Evolutionary conservation across 2,888 invertebrate genomes (phyloP).

Genomic region (Cephus nigrinus): DNA sequence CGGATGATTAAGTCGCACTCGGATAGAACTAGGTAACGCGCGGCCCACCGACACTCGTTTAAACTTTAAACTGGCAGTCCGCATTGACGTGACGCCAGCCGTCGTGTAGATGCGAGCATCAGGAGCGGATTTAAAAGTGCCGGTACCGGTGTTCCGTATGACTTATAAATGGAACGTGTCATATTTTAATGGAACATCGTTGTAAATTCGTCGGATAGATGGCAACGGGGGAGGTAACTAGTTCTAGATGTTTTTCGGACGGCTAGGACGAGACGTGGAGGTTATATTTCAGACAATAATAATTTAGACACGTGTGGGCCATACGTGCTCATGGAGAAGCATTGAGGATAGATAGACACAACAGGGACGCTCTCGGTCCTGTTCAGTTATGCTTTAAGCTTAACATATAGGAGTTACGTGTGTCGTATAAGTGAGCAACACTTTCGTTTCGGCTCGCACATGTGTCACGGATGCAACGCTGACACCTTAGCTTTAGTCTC

Average conservation of each 20-base stretch:
- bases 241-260: constrained; percentile 33
- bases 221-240: constrained; percentile 35
- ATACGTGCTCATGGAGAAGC: constrained; percentile 50
- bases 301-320: constrained; percentile 62
- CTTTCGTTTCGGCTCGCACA: constrained; percentile 27
- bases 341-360: constrained; percentile 53
- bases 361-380: constrained; percentile 40
- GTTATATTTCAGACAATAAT: constrained; percentile 60
- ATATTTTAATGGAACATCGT: constrained; percentile 52
- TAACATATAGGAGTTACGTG: constrained; percentile 19
- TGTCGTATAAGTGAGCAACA: constrained; percentile 5
- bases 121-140: constrained; percentile 7
- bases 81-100: neutral
- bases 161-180: constrained; percentile 40
- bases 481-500: constrained; percentile 25
- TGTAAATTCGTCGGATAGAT: constrained; percentile 30
- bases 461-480: constrained; percentile 26
- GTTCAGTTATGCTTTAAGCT: constrained; percentile 36
- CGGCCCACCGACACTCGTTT: neutral
- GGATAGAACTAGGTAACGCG: neutral
- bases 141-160: constrained; percentile 16
- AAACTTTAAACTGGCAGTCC: neutral
- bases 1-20: neutral
- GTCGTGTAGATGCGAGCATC: neutral
- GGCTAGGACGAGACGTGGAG: constrained; percentile 21